Evolutionary conservation across 2,888 invertebrate genomes (phyloP).

Genomic region (Linnaemya tessellans): DNA sequence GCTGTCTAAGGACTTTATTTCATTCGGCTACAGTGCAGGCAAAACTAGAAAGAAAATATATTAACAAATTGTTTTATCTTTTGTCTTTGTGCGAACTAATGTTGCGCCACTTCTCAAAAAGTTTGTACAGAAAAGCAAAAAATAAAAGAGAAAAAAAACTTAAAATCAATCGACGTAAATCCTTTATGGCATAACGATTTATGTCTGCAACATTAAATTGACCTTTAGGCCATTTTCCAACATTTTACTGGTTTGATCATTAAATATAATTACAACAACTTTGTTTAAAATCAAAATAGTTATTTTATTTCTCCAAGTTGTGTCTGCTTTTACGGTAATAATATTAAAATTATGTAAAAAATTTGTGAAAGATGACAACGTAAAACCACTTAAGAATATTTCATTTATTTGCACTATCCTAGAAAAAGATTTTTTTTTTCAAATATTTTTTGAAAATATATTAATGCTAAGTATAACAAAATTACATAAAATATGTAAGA

Average conservation of each 20-base stretch:
- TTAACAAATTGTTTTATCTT: conserved; percentile 63
- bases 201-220: conserved; percentile 68
- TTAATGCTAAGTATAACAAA: too few species aligned
- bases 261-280: conserved; percentile 44
- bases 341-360: background rate
- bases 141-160: background rate
- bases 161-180: conserved; percentile 68
- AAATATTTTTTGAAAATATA: too few species aligned
- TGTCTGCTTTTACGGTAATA: background rate
- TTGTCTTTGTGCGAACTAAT: conserved; percentile 53
- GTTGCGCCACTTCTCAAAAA: conserved; percentile 66
- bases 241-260: conserved; percentile 12
- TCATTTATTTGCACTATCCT: too few species aligned
- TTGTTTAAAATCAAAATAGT: background rate
- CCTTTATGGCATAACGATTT: conserved; percentile 57
- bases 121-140: conserved; percentile 4
- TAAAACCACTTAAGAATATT: too few species aligned
- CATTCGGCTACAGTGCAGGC: conserved; percentile 32
- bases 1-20: conserved; percentile 68
- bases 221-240: conserved; percentile 33
- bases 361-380: background rate
- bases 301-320: background rate
- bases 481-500: too few species aligned
- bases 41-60: conserved; percentile 1
- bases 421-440: too few species aligned